Base-by-base conservation (phyloP, 2,888 invertebrate genomes). In the Mamestra brassicae region DNA sequence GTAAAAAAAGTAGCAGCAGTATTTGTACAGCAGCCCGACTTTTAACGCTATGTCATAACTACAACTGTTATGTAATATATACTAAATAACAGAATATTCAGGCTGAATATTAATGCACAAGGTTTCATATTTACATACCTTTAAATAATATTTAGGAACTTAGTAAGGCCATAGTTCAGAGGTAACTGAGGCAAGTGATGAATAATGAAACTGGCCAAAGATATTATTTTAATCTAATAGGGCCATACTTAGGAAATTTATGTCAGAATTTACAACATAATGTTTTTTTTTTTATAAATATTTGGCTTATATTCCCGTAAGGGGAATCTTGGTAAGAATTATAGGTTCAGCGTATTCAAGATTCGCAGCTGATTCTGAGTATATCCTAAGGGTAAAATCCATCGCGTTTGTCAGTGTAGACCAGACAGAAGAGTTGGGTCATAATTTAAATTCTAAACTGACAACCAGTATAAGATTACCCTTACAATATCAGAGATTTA, bases 101-200 rank as follows among this genome's bases (percentile, higher is more conserved):
- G 26, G 5, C 38, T 67, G 58, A 78, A 78, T 78, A 78, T 78
- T 78, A 73, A 78, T 42, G 54, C 3, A 57, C n/a, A 47, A 34
- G n/a, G 42, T 26, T 71, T 65, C 50, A 36, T 65, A 77, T 71
- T 71, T 77, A 60, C 54, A 71, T 77, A 54, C 38, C 17, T 60
- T 4, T 54, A 50, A 45, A 17, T 57, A 68, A 58, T 57, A 54
- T 58, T 50, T n/a, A 57, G 34, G 26, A 45, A 52, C 15, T 50
- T 52, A 8, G 17, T 47, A n/a, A 45, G 4, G 34, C 11, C 47
- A n/a, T 38, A 47, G 73, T 74, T 42, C 8, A 34, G 6, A 47
- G n/a, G 38, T 47, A 47, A 11, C 47, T 47, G 47, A 47, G 47
- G 11, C 47, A 36, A 17, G n/a, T 26, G 42, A 54, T 54, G 70